phyloP scores from a whole-genome alignment of 2,888 invertebrate genomes.

The Drosophila atroscutellata region DNA sequence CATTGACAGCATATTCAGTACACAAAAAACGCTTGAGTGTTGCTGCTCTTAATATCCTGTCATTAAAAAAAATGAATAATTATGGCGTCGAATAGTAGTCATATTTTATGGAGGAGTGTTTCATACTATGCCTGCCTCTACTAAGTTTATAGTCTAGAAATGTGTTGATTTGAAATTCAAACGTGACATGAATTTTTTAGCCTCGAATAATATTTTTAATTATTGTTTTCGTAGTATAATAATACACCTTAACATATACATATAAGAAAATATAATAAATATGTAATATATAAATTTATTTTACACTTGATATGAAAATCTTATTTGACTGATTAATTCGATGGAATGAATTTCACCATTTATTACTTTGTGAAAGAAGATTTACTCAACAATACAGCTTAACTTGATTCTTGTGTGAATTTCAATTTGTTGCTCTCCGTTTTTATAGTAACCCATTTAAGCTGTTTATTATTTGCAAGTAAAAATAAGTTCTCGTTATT shows the following conservation, averaged over 20 bases:
- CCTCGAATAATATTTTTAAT: neutral
- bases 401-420: neutral
- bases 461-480: conserved; percentile 1
- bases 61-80: neutral
- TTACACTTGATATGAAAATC: neutral
- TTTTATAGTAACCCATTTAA: neutral
- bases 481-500: neutral
- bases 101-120: neutral
- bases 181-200: neutral
- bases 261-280: neutral
- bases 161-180: neutral
- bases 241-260: neutral
- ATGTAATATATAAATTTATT: neutral
- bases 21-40: neutral
- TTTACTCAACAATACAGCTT: neutral
- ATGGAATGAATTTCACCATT: neutral
- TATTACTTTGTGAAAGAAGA: neutral
- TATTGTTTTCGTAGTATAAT: neutral
- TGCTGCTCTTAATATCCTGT: neutral
- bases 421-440: neutral
- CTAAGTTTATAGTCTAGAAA: neutral
- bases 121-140: neutral
- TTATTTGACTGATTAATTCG: neutral
- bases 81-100: neutral
- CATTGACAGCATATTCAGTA: conserved; percentile 1